Percentiles rank a stretch among this genome's conserved stretches.
These are phyloP conservation scores for Drosophila watanabei DNA, from an alignment of 1,140 invertebrate genomes.

Conservation along the genomic window DNA sequence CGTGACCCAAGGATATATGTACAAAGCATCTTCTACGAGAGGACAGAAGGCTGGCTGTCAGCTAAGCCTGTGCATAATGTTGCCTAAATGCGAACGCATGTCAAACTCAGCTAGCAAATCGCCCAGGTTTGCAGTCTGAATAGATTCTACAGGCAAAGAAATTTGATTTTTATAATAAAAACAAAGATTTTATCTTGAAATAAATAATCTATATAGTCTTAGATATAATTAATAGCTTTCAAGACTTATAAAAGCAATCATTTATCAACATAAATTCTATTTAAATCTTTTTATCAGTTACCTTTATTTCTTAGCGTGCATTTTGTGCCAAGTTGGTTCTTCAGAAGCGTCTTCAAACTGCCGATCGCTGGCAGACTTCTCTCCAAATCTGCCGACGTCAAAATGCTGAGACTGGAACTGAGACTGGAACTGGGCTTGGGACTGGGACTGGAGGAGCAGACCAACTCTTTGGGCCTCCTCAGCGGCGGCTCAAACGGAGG, in stretches of 20 bases:
- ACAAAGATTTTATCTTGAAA: not conserved
- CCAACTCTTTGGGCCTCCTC: conserved; percentile 24
- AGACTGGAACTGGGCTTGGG: not conserved
- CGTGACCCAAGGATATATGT: conserved; percentile 47
- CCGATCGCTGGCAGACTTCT: conserved; percentile 32
- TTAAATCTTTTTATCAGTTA: not conserved
- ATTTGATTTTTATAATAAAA: not conserved
- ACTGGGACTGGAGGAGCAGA: conserved; percentile 10
- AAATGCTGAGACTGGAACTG: conserved; percentile 58
- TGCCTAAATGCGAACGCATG: conserved; percentile 77
- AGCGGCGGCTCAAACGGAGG: conserved; percentile 71
- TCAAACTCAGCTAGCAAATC: conserved; percentile 45
- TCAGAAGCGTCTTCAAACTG: conserved; percentile 17
- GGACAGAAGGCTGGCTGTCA: conserved; percentile 37
- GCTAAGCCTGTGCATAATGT: conserved; percentile 79
- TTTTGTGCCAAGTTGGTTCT: not conserved
- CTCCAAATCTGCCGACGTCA: conserved; percentile 78
- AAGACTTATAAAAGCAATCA: not conserved
- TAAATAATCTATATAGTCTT: too few species aligned
- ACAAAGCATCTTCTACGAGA: conserved; percentile 1
- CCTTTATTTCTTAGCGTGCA: conserved; percentile 13
- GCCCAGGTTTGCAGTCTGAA: conserved; percentile 6
- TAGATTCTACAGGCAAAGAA: conserved; percentile 9
- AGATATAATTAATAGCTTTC: not conserved
- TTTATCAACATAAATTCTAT: not conserved